phyloP scores from a whole-genome alignment of 2,797 vertebrate species.

The Chiloscyllium punctatum region DNA sequence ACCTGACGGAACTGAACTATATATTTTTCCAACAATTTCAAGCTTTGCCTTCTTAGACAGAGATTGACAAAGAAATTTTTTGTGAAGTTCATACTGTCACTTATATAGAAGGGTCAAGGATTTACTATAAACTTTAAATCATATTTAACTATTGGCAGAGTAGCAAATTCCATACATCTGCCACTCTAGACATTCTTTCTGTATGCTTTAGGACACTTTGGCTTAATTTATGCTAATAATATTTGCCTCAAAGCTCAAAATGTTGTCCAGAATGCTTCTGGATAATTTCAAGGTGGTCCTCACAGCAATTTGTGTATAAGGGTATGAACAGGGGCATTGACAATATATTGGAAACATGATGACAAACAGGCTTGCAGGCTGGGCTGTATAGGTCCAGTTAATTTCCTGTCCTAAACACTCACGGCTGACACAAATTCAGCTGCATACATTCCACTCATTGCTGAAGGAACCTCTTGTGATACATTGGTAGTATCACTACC shows the following conservation, averaged over 20 bases:
- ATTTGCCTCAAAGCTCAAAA: background rate
- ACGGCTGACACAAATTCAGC: too few relatives aligned
- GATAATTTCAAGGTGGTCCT: too few relatives aligned
- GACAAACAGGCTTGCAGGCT: background rate
- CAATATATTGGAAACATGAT: background rate
- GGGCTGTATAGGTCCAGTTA: background rate
- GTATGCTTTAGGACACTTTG: background rate
- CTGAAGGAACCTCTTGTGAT: too few relatives aligned
- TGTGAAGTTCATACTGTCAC: background rate
- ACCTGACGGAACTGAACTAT: background rate
- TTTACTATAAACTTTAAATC: background rate
- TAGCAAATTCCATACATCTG: background rate
- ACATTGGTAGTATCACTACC: too few relatives aligned
- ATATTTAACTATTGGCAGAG: background rate
- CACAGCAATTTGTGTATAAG: background rate
- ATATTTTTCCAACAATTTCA: background rate
- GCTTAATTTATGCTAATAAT: background rate
- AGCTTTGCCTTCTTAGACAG: background rate
- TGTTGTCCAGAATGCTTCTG: background rate
- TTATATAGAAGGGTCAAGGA: background rate
- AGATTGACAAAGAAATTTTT: background rate
- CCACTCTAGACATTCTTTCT: background rate
- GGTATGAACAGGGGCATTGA: too few relatives aligned
- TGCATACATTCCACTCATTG: background rate
- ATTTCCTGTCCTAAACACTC: background rate